Evolutionary conservation across 2,888 invertebrate species (phyloP).

Genomic region (Heliconius ismenius): DNA sequence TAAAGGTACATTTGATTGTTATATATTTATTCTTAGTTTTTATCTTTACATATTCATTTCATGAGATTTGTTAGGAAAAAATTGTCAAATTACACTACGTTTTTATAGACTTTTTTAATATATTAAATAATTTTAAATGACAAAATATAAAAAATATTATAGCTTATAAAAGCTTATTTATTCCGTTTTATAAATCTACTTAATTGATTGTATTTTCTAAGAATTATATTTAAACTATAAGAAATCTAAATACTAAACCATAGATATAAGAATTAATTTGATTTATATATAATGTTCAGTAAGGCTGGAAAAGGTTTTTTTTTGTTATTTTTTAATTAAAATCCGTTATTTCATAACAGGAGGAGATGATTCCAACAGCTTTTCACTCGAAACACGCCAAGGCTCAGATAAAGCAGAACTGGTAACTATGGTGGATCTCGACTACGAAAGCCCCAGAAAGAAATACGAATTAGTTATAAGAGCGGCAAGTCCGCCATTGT

Average conservation of each 20-base stretch:
- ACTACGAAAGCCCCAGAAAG: slow-evolving; percentile 97
- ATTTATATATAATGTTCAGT: too few species aligned
- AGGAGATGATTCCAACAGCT: slow-evolving; percentile 94
- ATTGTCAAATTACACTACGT: too few species aligned
- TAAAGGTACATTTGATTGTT: slow-evolving; percentile 82
- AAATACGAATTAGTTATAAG: slow-evolving; percentile 93
- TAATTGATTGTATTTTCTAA: too few species aligned
- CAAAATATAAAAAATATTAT: too few species aligned
- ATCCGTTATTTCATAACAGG: slow-evolving; percentile 58
- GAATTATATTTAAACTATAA: too few species aligned
- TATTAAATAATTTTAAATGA: too few species aligned
- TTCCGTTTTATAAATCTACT: background rate
- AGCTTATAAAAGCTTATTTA: too few species aligned
- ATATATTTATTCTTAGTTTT: background rate
- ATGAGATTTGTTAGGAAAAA: too few species aligned
- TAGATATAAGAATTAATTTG: too few species aligned
- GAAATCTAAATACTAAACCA: too few species aligned
- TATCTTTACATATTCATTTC: background rate
- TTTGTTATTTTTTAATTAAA: background rate
- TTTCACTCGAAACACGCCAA: slow-evolving; percentile 89
- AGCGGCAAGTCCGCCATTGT: slow-evolving; percentile 93
- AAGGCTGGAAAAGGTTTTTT: too few species aligned
- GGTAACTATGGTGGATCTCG: slow-evolving; percentile 93
- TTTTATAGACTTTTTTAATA: too few species aligned
- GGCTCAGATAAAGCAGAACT: slow-evolving; percentile 93